Percentiles rank a stretch among this genome's conserved stretches.
phyloP scores from a whole-genome alignment of 2,888 invertebrate genomes.

The Napeogenes sylphis region DNA sequence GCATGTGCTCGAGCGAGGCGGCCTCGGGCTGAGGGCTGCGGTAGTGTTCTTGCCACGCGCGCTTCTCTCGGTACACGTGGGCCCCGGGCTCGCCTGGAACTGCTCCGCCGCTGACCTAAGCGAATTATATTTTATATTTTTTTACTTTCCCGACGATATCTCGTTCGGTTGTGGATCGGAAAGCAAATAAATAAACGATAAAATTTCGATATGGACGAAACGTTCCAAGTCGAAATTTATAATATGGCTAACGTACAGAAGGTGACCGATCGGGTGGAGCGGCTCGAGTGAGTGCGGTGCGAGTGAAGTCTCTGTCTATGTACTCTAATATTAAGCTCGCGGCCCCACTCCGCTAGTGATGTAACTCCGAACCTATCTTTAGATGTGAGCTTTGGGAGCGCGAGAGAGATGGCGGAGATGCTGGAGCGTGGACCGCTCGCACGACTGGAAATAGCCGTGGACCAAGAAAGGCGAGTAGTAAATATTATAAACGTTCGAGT shows the following conservation, averaged over 20 bases:
- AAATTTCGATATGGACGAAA: conserved; percentile 16
- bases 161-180: conserved; percentile 19
- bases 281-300: conserved; percentile 68
- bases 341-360: conserved; percentile 73
- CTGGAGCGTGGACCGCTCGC: conserved; percentile 60
- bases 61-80: conserved; percentile 81
- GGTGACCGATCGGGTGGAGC: conserved; percentile 58
- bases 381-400: conserved; percentile 54
- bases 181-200: conserved; percentile 10
- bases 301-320: conserved; percentile 74
- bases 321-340: conserved; percentile 75
- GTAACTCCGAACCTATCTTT: conserved; percentile 73
- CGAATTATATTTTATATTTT: conserved; percentile 19
- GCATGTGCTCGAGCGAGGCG: conserved; percentile 86
- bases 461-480: conserved; percentile 80
- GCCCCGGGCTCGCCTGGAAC: conserved; percentile 63
- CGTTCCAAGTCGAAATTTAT: conserved; percentile 37
- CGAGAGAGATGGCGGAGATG: conserved; percentile 53
- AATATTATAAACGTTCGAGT: conserved; percentile 76
- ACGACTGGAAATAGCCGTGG: conserved; percentile 77
- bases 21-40: conserved; percentile 78
- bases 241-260: conserved; percentile 56
- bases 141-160: conserved; percentile 8
- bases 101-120: conserved; percentile 60
- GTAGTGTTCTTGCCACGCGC: conserved; percentile 75